Base-by-base conservation (phyloP, 2,888 invertebrate species). In the Trypoxylon attenuatum region DNA sequence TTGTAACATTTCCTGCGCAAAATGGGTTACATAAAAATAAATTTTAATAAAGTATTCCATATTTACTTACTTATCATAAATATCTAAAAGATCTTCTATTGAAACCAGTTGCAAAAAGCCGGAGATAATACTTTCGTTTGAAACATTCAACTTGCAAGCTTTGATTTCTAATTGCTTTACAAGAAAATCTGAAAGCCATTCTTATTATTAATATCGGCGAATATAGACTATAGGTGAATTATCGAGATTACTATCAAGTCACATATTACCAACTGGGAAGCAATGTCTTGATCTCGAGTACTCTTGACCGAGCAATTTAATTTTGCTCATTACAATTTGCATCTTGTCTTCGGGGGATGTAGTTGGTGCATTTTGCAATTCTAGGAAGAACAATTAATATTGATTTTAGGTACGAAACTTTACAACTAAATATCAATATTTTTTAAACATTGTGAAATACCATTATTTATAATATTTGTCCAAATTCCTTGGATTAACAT, bases 401-500 rank as follows among this genome's bases (percentile, higher is more conserved):
- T n/a, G 8, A 1, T 2, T 13, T 13, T 10, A 33, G 13, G 33
- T 13, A 33, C 33, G 8, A 25, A 8, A 5, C 8, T 25, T 8
- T 8, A 5, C 8, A 4, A 25, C 25, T 4, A 25, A 25, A 25
- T n/a, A n/a, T n/a, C n/a, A 25, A 25, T 25, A 25, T 27, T 27
- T 27, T 27, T 27, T n/a, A n/a, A 27, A 27, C n/a, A 2, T 27
- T 0, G 2, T 27, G n/a, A 13, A 15, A 21, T 81, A 88, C 88
- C 88, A 69, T 87, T 84, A 52, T 90, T 88, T 61, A 94, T 89
- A 56, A 99, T 96, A 83, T 95, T 94, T 65, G 92, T 92, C 98
- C 98, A 98, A 52, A 98, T 94, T 56, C 93, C 93, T 87, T 97
- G 96, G 42, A 99, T 94, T 6, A 98, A 89, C 60, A 94, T 89